phyloP scores from a whole-genome alignment of 2,888 invertebrate species.

The Cryptosula pallasiana region DNA sequence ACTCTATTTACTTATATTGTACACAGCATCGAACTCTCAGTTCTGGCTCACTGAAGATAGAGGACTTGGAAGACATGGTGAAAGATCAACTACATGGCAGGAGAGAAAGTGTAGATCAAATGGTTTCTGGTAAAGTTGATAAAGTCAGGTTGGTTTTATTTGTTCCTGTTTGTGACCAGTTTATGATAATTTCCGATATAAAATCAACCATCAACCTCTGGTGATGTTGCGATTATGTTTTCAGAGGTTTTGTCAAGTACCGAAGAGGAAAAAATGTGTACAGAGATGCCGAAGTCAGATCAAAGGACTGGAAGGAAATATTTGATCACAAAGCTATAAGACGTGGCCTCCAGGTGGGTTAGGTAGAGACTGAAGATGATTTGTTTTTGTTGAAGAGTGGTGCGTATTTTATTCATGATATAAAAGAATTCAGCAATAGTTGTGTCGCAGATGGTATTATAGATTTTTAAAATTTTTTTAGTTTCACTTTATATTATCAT shows the following conservation, averaged over 20 bases:
- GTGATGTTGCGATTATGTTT: too few relatives aligned
- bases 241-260: slow-evolving; percentile 91
- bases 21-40: not conserved
- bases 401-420: too few relatives aligned
- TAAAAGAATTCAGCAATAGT: too few relatives aligned
- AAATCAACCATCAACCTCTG: too few relatives aligned
- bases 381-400: too few relatives aligned
- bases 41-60: not conserved
- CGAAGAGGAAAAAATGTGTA: slow-evolving; percentile 80
- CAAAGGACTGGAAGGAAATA: slow-evolving; percentile 95
- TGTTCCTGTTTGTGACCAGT: too few relatives aligned
- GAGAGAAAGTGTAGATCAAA: not conserved
- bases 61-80: slow-evolving; percentile 37
- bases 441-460: too few relatives aligned
- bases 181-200: too few relatives aligned
- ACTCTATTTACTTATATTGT: too few relatives aligned
- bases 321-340: slow-evolving; percentile 81
- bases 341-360: slow-evolving; percentile 62
- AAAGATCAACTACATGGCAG: slow-evolving; percentile 24
- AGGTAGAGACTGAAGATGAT: too few relatives aligned
- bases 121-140: not conserved
- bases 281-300: slow-evolving; percentile 74
- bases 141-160: slow-evolving; percentile 17
- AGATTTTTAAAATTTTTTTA: too few relatives aligned
- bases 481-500: too few relatives aligned